Evolutionary conservation across 2,113 vertebrate species (phyloP).

Genomic region (Alexandromys fortis): DNA sequence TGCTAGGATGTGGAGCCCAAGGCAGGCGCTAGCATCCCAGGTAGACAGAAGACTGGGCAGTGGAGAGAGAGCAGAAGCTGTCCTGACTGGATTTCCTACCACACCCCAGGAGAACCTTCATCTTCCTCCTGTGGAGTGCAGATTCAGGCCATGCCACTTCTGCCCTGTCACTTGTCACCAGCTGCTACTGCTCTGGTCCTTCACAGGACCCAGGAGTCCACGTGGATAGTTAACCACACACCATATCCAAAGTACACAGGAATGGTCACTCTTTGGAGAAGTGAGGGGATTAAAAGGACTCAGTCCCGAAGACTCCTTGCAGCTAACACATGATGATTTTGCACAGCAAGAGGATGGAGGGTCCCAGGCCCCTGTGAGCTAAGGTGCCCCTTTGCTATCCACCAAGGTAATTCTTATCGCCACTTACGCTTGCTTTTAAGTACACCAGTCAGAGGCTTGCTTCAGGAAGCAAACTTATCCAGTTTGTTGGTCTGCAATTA

Average conservation of each 20-base stretch:
- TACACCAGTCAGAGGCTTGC: not conserved
- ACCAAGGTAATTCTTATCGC: rapidly evolving
- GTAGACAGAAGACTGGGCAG: not conserved
- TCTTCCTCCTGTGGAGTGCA: not conserved
- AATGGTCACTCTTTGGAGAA: not conserved
- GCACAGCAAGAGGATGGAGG: not conserved
- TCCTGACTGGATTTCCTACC: too few species aligned
- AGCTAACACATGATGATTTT: not conserved
- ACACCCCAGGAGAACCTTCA: not conserved
- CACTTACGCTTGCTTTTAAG: not conserved
- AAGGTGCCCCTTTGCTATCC: not conserved
- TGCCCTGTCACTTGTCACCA: not conserved
- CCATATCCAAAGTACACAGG: not conserved
- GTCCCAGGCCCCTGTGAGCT: not conserved
- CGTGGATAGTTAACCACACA: not conserved
- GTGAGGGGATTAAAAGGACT: not conserved
- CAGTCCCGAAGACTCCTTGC: not conserved
- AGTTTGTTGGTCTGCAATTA: not conserved
- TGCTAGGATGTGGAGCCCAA: rapidly evolving
- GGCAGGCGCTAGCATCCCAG: rapidly evolving
- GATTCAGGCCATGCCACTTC: not conserved
- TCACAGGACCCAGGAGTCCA: not conserved
- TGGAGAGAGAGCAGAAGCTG: rapidly evolving
- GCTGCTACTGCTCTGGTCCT: rapidly evolving
- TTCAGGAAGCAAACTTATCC: too few species aligned